Percentiles rank a stretch among this genome's conserved stretches.
These are phyloP conservation scores for Dendrolimus punctatus DNA, from an alignment of 1,140 invertebrate genomes.

Conservation along the genomic window DNA sequence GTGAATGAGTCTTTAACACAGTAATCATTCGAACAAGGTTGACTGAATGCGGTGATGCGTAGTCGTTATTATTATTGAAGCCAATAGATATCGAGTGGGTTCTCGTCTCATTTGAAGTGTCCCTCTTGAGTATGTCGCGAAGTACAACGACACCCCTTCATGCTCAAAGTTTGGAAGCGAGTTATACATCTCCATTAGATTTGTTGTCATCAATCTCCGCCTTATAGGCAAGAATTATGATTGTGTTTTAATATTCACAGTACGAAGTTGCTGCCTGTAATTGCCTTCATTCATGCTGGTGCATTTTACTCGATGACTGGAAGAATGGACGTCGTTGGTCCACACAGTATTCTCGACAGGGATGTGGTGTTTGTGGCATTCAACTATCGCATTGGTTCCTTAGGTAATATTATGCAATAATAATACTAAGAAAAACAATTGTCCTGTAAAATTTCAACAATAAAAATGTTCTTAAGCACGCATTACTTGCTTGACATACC, in stretches of 20 bases:
- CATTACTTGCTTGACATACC: too few species aligned
- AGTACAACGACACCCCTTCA: too few species aligned
- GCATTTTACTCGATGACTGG: constrained; percentile 48
- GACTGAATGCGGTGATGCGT: too few species aligned
- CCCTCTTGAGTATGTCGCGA: too few species aligned
- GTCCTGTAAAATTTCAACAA: neutral
- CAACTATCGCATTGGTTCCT: constrained; percentile 78
- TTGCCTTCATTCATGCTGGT: constrained; percentile 73
- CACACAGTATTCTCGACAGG: constrained; percentile 76
- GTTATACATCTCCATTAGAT: neutral
- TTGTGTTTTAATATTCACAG: constrained; percentile 10
- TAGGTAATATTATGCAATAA: constrained; percentile 50
- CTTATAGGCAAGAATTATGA: neutral
- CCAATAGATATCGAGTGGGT: too few species aligned
- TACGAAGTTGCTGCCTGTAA: constrained; percentile 57
- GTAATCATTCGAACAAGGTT: too few species aligned
- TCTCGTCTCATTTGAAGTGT: too few species aligned
- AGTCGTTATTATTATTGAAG: too few species aligned
- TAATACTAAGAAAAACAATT: neutral
- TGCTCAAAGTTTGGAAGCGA: too few species aligned
- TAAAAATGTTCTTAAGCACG: too few species aligned
- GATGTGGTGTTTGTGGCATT: constrained; percentile 80
- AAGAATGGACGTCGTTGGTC: constrained; percentile 72
- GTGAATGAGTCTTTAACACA: too few species aligned
- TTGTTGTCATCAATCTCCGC: neutral